These are phyloP conservation scores for Limnothrissa miodon DNA, from an alignment of 2,113 vertebrate genomes.

Conservation along the genomic window DNA sequence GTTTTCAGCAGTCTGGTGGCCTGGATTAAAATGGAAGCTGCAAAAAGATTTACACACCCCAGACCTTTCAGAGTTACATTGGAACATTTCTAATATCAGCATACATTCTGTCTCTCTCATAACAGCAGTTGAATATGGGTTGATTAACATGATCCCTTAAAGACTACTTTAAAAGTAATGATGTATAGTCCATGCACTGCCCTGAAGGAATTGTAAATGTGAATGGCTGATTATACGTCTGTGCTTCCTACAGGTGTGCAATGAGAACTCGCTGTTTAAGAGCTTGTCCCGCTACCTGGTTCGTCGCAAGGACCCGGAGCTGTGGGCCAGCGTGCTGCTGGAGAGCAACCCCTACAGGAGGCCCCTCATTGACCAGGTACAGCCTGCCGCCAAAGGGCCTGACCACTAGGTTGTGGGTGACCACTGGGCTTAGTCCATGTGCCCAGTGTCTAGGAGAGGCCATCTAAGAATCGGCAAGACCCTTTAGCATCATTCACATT, in stretches of 20 bases:
- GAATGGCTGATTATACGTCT: background rate
- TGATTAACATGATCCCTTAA: no score
- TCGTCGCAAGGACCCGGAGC: conserved; percentile 91
- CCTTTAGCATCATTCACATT: no score
- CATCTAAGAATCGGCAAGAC: no score
- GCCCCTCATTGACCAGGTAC: conserved; percentile 95
- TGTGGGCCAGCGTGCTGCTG: conserved; percentile 94
- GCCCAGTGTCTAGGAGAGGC: no score
- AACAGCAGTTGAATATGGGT: no score
- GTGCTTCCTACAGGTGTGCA: conserved; percentile 82
- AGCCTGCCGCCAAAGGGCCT: background rate
- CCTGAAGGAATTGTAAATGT: background rate
- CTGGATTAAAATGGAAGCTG: background rate
- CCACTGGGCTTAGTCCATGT: no score
- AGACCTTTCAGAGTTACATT: no score
- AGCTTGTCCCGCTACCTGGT: conserved; percentile 96
- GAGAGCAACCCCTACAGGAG: conserved; percentile 96
- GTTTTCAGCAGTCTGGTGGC: background rate
- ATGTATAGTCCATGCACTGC: background rate
- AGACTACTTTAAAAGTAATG: background rate
- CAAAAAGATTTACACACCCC: background rate
- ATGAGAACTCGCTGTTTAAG: conserved; percentile 99
- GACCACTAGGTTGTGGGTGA: no score
- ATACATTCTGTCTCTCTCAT: no score
- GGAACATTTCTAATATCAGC: background rate